Base-by-base conservation (phyloP, 2,113 vertebrate species). In the Puma concolor region DNA sequence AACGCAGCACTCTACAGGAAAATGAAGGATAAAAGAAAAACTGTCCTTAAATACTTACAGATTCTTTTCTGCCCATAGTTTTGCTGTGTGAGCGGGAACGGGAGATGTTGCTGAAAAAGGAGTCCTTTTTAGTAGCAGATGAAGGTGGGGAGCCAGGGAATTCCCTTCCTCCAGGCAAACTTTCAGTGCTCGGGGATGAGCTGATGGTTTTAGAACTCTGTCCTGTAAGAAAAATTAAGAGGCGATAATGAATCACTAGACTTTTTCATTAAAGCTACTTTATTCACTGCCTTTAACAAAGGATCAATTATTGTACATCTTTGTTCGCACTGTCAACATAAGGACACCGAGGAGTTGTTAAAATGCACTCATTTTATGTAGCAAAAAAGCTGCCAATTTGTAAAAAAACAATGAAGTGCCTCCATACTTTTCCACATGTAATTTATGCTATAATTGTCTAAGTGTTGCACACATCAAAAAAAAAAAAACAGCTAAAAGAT, bases 11-110 rank as follows among this genome's bases (percentile, higher is more conserved):
- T 44, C 33, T 69, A 84, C 52, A 93, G 48, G 33, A 82, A 87
- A n/a, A 76, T 19, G 41, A 90, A 89, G 29, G 44, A 44, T 41
- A 48, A 67, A 85, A 92, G 83, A 79, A 85, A 69, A 94, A 87
- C 0, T 82, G 7, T 13, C 86, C 8, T 94, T 71, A 87, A 93
- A 67, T 91, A 98, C 99, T 99, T 98, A 99, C 99, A 94, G 98
- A 98, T 94, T 99, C 99, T 97, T 99, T 99, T 96, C 99, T 99
- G 98, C 99, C 99, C 99, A 99, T 99, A 27, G 99, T 99, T 99
- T 99, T 99, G 99, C 99, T 99, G 97, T 99, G 99, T 63, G 99
- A 99, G 88, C 99, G 99, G 1, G 99, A 99, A 60, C 99, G 99
- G n/a, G 99, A 99, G 98, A 99, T 99, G 63, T 97, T 99, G 98